A percentile compares a stretch with the other conserved stretches of the same genome.
These are phyloP conservation scores for Pimephales promelas DNA, from an alignment of 2,113 vertebrate genomes.

Conservation along the genomic window DNA sequence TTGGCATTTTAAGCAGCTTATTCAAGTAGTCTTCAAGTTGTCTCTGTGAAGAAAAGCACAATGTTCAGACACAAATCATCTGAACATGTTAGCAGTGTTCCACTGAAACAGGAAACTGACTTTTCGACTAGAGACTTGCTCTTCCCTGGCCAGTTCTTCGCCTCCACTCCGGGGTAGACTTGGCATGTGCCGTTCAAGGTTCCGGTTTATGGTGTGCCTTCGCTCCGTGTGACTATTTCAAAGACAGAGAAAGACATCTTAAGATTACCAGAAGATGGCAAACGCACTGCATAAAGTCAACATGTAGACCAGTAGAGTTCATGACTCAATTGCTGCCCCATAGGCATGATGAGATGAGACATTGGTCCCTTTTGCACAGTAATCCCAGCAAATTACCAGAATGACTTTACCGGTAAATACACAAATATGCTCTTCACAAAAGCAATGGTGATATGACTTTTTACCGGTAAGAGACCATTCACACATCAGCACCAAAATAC, in stretches of 20 bases:
- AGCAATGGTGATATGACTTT: too few relatives aligned
- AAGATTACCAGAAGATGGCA: not conserved
- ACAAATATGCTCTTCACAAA: too few relatives aligned
- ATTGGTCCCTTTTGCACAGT: too few relatives aligned
- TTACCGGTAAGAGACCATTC: too few relatives aligned
- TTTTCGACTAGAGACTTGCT: constrained; percentile 89
- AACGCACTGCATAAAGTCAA: not conserved
- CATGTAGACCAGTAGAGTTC: too few relatives aligned
- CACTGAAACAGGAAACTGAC: constrained; percentile 68
- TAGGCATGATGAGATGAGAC: too few relatives aligned
- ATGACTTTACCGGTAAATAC: too few relatives aligned
- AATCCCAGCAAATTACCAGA: too few relatives aligned
- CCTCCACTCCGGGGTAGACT: constrained; percentile 82
- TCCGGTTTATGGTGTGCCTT: constrained; percentile 79
- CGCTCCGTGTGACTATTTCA: constrained; percentile 84
- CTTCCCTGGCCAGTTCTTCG: constrained; percentile 84
- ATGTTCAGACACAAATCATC: not conserved
- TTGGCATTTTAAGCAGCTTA: constrained; percentile 87
- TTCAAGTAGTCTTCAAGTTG: constrained; percentile 96
- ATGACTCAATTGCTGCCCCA: too few relatives aligned
- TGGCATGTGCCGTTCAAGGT: constrained; percentile 82
- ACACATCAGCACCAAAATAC: too few relatives aligned
- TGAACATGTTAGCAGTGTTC: not conserved
- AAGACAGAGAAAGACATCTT: not conserved
- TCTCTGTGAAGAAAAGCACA: constrained; percentile 74